Evolutionary conservation across 2,888 invertebrate species (phyloP).

Genomic region (Nudaria mundana): DNA sequence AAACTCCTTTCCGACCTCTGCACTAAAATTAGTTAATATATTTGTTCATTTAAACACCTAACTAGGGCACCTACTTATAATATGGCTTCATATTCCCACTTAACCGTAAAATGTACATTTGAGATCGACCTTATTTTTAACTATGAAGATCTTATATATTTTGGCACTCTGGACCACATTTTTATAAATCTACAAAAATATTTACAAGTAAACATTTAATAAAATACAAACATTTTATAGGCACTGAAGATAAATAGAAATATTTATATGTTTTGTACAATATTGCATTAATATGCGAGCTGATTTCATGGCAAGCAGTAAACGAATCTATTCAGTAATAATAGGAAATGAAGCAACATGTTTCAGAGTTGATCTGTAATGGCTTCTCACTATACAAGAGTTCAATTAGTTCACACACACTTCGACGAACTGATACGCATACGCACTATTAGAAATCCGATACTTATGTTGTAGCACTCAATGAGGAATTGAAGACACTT

Average conservation of each 20-base stretch:
- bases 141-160: slow-evolving; percentile 72
- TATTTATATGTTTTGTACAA: slow-evolving; percentile 40
- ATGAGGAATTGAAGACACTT: too few species aligned
- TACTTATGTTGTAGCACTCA: too few species aligned
- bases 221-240: slow-evolving; percentile 39
- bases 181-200: slow-evolving; percentile 24
- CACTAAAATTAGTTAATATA: too few species aligned
- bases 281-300: slow-evolving; percentile 35
- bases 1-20: too few species aligned
- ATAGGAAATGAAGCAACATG: slow-evolving; percentile 27
- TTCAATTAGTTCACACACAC: neutral
- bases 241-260: slow-evolving; percentile 28
- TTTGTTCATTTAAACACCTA: slow-evolving; percentile 29
- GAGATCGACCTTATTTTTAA: slow-evolving; percentile 74
- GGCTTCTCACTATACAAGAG: slow-evolving; percentile 4
- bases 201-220: slow-evolving; percentile 31
- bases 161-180: slow-evolving; percentile 77
- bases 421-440: too few species aligned
- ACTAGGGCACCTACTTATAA: slow-evolving; percentile 30
- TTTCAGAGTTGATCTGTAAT: slow-evolving; percentile 16
- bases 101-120: slow-evolving; percentile 66
- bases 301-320: slow-evolving; percentile 34
- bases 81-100: slow-evolving; percentile 41
- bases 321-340: slow-evolving; percentile 21
- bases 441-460: too few species aligned